Conservation (phyloP, 1,140 invertebrate species). For the Archegozetes longisetosus region DNA sequence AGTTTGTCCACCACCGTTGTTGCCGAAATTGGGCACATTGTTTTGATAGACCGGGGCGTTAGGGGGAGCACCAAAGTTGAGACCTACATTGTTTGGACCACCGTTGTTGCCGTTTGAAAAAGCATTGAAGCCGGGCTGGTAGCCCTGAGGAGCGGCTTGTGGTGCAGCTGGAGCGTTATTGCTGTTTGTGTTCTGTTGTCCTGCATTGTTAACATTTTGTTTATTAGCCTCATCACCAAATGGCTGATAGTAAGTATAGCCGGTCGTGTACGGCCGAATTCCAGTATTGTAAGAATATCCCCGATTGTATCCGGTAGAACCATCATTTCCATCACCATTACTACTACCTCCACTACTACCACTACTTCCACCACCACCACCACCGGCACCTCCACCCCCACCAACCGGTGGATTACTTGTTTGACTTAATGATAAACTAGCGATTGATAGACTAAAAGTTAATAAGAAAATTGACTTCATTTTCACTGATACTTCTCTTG, state of each 20-base stretch:
- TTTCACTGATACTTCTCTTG: too few relatives aligned
- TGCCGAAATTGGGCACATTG: too few relatives aligned
- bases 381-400: neutral
- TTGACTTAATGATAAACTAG: neutral
- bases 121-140: neutral
- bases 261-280: slow-evolving; percentile 7
- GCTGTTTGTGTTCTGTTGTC: neutral
- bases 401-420: neutral
- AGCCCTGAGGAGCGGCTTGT: neutral
- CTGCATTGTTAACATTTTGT: neutral
- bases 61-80: too few relatives aligned
- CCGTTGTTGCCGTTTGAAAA: neutral
- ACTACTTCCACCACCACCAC: neutral
- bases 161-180: neutral
- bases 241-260: slow-evolving; percentile 12
- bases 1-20: too few relatives aligned
- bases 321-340: neutral
- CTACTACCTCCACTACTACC: neutral
- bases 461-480: neutral
- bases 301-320: slow-evolving; percentile 2
- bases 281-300: slow-evolving; percentile 13
- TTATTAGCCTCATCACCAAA: slow-evolving; percentile 6
- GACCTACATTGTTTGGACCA: too few relatives aligned
- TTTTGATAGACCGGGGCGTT: too few relatives aligned
- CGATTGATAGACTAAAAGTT: neutral